Evolutionary conservation across 2,888 invertebrate species (phyloP).

Genomic region (Philopedon plagiatum): DNA sequence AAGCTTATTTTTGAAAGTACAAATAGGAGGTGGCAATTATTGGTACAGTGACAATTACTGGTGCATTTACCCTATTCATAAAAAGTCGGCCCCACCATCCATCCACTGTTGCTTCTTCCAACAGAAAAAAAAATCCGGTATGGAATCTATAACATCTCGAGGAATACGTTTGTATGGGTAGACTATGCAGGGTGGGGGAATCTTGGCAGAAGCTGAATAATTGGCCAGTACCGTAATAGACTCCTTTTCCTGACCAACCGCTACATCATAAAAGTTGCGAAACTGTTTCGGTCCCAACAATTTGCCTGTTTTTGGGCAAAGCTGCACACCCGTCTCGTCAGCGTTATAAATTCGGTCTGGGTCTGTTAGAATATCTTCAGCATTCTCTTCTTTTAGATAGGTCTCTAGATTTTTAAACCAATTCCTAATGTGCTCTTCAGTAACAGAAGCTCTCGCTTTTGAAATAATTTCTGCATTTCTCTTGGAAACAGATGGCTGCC

Average conservation of each 20-base stretch:
- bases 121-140: slow-evolving; percentile 53
- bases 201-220: slow-evolving; percentile 48
- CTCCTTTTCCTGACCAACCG: slow-evolving; percentile 33
- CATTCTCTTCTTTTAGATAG: slow-evolving; percentile 30
- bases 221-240: slow-evolving; percentile 53
- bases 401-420: slow-evolving; percentile 46
- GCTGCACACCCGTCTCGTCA: slow-evolving; percentile 46
- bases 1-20: no score
- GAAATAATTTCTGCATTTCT: slow-evolving; percentile 55
- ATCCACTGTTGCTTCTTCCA: slow-evolving; percentile 53
- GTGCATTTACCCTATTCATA: no score
- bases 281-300: slow-evolving; percentile 31
- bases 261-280: slow-evolving; percentile 31
- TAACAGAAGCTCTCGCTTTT: slow-evolving; percentile 54
- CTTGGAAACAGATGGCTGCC: slow-evolving; percentile 55
- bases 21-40: no score
- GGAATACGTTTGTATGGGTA: slow-evolving; percentile 56
- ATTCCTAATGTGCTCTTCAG: slow-evolving; percentile 38
- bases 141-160: slow-evolving; percentile 48
- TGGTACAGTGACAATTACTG: no score
- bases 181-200: slow-evolving; percentile 54
- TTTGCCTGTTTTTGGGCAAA: slow-evolving; percentile 34
- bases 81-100: slow-evolving; percentile 50
- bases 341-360: slow-evolving; percentile 46
- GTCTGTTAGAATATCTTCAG: slow-evolving; percentile 31